Percentiles rank a stretch among this genome's conserved stretches.
phyloP scores from a whole-genome alignment of 2,797 vertebrate species.

The Gymnoscopelus microlampas region DNA sequence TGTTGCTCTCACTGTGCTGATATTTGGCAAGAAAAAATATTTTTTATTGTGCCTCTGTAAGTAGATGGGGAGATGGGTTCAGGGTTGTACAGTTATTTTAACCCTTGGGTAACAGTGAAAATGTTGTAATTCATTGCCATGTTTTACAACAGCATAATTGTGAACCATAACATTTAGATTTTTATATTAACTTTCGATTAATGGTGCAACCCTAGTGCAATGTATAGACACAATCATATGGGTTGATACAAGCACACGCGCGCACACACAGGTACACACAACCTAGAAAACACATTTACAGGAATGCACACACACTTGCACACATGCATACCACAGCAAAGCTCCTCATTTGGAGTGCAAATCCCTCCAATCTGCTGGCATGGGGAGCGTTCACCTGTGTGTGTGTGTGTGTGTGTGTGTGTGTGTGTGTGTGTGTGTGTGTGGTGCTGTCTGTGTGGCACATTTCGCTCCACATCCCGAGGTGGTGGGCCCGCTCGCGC shows the following conservation, averaged over 20 bases:
- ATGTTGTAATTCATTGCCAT: no score
- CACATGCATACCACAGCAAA: slow-evolving; percentile 6
- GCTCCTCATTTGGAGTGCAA: slow-evolving; percentile 45
- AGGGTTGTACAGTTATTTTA: no score
- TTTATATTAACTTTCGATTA: no score
- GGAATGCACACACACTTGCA: slow-evolving; percentile 8
- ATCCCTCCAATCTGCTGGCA: slow-evolving; percentile 48
- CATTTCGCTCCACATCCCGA: slow-evolving; percentile 49
- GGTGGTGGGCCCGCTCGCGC: slow-evolving; percentile 45
- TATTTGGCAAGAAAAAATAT: no score
- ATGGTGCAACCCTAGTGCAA: no score
- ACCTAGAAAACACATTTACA: neutral
- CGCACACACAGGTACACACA: slow-evolving; percentile 7
- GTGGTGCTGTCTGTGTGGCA: slow-evolving; percentile 38
- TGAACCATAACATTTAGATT: no score
- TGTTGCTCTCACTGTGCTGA: no score
- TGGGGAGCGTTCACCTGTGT: slow-evolving; percentile 49
- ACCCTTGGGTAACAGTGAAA: no score
- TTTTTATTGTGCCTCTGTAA: no score
- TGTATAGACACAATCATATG: no score
- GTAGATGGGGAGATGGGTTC: no score
- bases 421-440: slow-evolving; percentile 31
- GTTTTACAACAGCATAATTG: no score
- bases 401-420: slow-evolving; percentile 31
- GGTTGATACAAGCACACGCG: slow-evolving; percentile 11